These are phyloP conservation scores for Atethmia centrago DNA, from an alignment of 2,888 invertebrate species.

Conservation along the genomic window DNA sequence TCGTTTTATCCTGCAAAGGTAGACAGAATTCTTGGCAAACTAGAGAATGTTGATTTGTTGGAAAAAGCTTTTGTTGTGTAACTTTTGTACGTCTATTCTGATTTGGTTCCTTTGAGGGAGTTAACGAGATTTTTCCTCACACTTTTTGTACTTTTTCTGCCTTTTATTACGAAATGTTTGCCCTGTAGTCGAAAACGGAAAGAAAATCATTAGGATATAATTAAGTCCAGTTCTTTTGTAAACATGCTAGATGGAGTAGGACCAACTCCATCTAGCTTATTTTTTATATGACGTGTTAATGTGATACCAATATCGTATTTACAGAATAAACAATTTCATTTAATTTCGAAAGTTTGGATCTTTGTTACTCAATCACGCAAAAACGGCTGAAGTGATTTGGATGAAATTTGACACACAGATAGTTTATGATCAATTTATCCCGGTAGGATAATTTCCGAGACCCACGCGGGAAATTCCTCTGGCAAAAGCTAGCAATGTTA, in stretches of 20 bases:
- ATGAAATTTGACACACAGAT: neutral
- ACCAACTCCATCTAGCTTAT: too few species aligned
- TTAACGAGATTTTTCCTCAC: constrained; percentile 44
- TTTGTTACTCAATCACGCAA: neutral
- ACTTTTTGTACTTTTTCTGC: constrained; percentile 23
- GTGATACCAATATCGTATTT: too few species aligned
- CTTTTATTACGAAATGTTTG: constrained; percentile 19
- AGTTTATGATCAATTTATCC: neutral
- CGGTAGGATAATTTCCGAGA: neutral
- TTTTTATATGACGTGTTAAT: too few species aligned
- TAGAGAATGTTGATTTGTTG: constrained; percentile 53
- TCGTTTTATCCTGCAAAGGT: constrained; percentile 15
- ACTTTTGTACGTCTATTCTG: constrained; percentile 43
- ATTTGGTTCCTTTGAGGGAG: constrained; percentile 46
- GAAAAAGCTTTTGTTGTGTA: constrained; percentile 44
- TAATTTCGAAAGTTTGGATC: neutral
- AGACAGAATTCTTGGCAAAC: constrained; percentile 41
- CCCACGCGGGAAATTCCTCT: neutral
- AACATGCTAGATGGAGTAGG: too few species aligned
- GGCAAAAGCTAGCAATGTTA: neutral
- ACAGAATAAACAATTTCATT: too few species aligned
- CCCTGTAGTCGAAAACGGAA: constrained; percentile 12
- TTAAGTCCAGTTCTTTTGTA: constrained; percentile 18
- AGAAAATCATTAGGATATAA: constrained; percentile 33
- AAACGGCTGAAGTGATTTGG: neutral